Conservation (phyloP, 2,888 invertebrate genomes). For the Gortyna flavago region DNA sequence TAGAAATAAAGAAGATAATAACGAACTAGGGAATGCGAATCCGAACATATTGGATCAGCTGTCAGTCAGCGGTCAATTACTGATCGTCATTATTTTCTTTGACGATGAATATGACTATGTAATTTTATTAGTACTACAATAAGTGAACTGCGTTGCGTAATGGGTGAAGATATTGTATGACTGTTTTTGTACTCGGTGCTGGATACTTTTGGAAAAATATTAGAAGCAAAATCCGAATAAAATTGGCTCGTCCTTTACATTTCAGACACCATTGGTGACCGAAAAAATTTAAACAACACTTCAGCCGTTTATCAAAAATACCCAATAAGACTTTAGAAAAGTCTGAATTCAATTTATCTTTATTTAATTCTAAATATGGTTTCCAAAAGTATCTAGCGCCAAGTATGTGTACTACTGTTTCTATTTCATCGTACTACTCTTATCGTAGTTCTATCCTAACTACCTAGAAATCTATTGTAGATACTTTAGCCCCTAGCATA, state of each 20-base stretch:
- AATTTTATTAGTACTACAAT: slow-evolving; percentile 76
- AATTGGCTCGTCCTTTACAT: background rate
- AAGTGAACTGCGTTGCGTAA: slow-evolving; percentile 55
- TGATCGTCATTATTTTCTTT: slow-evolving; percentile 80
- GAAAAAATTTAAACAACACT: background rate
- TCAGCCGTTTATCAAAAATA: background rate
- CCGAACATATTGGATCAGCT: slow-evolving; percentile 71
- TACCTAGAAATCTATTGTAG: slow-evolving; percentile 60
- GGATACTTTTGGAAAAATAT: slow-evolving; percentile 13
- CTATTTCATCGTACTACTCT: slow-evolving; percentile 51
- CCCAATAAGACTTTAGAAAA: background rate
- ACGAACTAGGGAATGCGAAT: slow-evolving; percentile 78
- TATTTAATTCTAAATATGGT: background rate
- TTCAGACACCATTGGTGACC: background rate
- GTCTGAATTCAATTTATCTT: background rate
- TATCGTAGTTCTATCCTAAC: slow-evolving; percentile 59
- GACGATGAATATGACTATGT: slow-evolving; percentile 76
- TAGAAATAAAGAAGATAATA: slow-evolving; percentile 71
- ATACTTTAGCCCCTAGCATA: slow-evolving; percentile 63
- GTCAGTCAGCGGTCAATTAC: slow-evolving; percentile 81
- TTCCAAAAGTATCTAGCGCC: slow-evolving; percentile 7
- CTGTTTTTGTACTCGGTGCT: slow-evolving; percentile 37
- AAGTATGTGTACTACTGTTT: slow-evolving; percentile 36
- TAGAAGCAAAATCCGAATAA: background rate
- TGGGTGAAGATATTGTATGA: slow-evolving; percentile 47